Evolutionary conservation across 2,888 invertebrate species (phyloP), one percentile per base, ranked within the genome.

Genomic region (Plutella xylostella): DNA sequence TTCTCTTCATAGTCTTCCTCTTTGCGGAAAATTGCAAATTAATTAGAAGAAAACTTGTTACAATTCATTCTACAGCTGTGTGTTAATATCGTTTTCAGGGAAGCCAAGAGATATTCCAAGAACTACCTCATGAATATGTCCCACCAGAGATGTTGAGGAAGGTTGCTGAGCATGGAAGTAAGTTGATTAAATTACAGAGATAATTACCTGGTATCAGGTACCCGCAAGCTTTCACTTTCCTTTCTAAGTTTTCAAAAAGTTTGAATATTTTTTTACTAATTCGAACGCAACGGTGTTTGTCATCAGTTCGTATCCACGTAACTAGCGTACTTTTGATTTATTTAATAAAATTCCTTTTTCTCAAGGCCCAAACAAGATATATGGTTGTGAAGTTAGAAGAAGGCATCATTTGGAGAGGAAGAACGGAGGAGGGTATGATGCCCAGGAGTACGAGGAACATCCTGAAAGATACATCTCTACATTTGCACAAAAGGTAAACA

Each of bases 61-160:
- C n/a, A n/a, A n/a, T n/a, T n/a, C n/a, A n/a, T n/a, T n/a, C n/a
- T n/a, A n/a, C n/a, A n/a, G n/a, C n/a, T n/a, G n/a, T n/a, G n/a
- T n/a, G n/a, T n/a, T n/a, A n/a, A n/a, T n/a, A n/a, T n/a, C n/a
- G n/a, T 48, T 69, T 64, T 34, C 74, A 89, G 84, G 92, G 92
- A 28, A 93, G 92, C 14, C 93, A 94, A 79, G 94, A 94, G 74
- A 90, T 99, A 31, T 98, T 99, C 66, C 95, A 96, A 65, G 98
- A 99, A 64, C 74, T 99, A 40, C 99, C 99, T 0, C 92, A 96
- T 62, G 99, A 99, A 76, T 99, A 97, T 72, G 97, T 99, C 1
- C 92, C 97, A 6, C 97, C 98, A 0, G 94, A 96, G 63, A 93
- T 95, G 88, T 77, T 99, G 45, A 89, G 93, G 51, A 97, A 98